Conservation (phyloP, 2,113 vertebrate genomes). For the Hylia prasina region DNA sequence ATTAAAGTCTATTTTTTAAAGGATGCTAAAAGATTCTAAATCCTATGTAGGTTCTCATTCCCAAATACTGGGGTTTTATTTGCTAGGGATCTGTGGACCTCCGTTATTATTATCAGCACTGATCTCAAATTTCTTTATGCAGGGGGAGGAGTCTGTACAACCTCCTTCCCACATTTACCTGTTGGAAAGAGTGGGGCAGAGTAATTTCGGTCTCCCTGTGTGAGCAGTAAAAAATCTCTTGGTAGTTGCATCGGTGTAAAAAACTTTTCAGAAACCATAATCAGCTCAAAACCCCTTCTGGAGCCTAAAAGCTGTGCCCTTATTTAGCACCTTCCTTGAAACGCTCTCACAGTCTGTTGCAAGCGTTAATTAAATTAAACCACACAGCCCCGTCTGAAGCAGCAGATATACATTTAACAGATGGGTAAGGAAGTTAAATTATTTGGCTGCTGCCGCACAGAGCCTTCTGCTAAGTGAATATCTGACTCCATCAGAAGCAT, state of each 20-base stretch:
- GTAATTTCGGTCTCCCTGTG: not conserved
- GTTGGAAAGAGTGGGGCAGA: not conserved
- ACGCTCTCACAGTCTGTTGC: slow-evolving; percentile 7
- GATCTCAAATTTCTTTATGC: not conserved
- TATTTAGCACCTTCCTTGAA: slow-evolving; percentile 3
- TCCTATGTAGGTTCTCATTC: not conserved
- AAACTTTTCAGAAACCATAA: not conserved
- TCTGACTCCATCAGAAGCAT: not conserved
- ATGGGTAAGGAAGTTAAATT: slow-evolving; percentile 3
- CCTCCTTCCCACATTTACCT: not conserved
- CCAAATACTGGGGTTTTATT: not conserved
- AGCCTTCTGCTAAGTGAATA: slow-evolving; percentile 1
- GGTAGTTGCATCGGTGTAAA: not conserved
- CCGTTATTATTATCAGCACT: not conserved
- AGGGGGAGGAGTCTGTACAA: not conserved
- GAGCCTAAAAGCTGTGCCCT: not conserved
- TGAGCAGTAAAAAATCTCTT: not conserved
- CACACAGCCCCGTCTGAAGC: not conserved
- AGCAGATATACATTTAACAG: slow-evolving; percentile 23
- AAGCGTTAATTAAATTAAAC: slow-evolving; percentile 30
- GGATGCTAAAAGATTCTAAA: not conserved
- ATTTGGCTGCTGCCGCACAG: not conserved
- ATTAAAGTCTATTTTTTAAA: slow-evolving; percentile 10
- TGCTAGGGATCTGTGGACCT: not conserved
- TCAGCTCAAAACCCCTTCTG: not conserved